These are phyloP conservation scores for Pseudomyrmex dendroicus DNA, from an alignment of 1,140 invertebrate genomes.

Conservation along the genomic window DNA sequence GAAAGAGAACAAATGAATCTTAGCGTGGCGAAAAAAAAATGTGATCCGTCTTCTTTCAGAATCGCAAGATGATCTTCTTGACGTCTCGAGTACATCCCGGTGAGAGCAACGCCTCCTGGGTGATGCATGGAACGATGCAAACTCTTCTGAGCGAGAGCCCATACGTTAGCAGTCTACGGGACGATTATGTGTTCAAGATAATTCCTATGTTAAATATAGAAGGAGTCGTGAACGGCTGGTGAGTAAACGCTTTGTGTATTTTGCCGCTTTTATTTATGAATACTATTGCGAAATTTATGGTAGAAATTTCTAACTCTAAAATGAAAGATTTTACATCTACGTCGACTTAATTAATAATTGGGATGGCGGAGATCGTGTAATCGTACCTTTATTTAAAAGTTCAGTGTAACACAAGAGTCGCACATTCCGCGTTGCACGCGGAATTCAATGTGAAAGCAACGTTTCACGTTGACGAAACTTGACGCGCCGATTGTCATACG, in stretches of 20 bases:
- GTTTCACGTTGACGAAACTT: conserved; percentile 52
- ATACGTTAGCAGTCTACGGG: conserved; percentile 87
- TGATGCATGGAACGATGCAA: conserved; percentile 93
- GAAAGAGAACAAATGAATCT: neutral
- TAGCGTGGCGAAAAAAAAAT: neutral
- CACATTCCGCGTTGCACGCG: conserved; percentile 76
- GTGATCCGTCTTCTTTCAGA: conserved; percentile 81
- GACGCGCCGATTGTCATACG: conserved; percentile 70
- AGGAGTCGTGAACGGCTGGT: conserved; percentile 95
- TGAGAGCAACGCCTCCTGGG: conserved; percentile 95
- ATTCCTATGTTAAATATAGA: conserved; percentile 96
- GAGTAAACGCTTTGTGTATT: conserved; percentile 80
- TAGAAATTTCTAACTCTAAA: neutral
- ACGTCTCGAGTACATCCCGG: conserved; percentile 95
- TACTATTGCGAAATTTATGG: neutral
- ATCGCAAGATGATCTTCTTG: conserved; percentile 90
- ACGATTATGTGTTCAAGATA: conserved; percentile 93
- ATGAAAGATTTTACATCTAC: neutral
- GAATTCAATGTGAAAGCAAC: conserved; percentile 68
- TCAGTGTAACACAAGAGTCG: conserved; percentile 76
- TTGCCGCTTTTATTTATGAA: conserved; percentile 10
- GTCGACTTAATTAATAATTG: no score
- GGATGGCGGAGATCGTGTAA: conserved; percentile 67
- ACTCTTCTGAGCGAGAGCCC: conserved; percentile 88
- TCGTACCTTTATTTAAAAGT: conserved; percentile 80